Base-by-base conservation (phyloP, 2,797 vertebrate genomes). In the Hybognathus amarus region DNA sequence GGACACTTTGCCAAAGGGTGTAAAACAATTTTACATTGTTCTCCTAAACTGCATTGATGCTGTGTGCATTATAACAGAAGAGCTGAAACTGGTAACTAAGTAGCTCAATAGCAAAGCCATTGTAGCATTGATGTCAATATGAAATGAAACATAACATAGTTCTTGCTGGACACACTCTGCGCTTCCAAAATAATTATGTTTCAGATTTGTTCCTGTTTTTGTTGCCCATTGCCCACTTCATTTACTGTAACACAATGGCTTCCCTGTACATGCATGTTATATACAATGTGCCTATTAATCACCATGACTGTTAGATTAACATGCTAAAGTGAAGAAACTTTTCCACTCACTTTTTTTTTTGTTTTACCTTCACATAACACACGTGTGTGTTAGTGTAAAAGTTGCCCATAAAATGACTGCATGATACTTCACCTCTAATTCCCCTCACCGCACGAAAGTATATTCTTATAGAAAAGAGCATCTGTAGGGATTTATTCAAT, bases 241-340 rank as follows among this genome's bases (percentile, higher is more conserved):
- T 61, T 79, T 45, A 75, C 20, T 71, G n/a, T 67, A 71, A 70
- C 67, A 52, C 76, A 56, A 22, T 27, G n/a, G 40, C 22, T 74
- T 83, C 50, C 42, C 47, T 52, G 27, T n/a, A 56, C 27, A 24
- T 79, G 77, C 79, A 71, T 83, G 66, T 79, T 27, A 67, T 52
- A 82, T 77, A 69, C 24, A 82, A 70, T 61, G 78, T 81, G 52
- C 83, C 81, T 84, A 68, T 64, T 73, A 73, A 79, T 56, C 42
- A 79, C 74, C n/a, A 83, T 70, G 83, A 87, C 84, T 87, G 83
- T 88, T 89, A 83, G 68, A 80, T 33, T 68, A n/a, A 83, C 67
- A 80, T 83, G 17, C 11, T 54, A n/a, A 42, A 64, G 56, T 78
- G 18, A 74, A 40, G 24, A 11, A 30, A 64, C 9, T 38, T 5